Base-by-base conservation (phyloP, 2,797 vertebrate genomes). In the Aeoliscus strigatus region DNA sequence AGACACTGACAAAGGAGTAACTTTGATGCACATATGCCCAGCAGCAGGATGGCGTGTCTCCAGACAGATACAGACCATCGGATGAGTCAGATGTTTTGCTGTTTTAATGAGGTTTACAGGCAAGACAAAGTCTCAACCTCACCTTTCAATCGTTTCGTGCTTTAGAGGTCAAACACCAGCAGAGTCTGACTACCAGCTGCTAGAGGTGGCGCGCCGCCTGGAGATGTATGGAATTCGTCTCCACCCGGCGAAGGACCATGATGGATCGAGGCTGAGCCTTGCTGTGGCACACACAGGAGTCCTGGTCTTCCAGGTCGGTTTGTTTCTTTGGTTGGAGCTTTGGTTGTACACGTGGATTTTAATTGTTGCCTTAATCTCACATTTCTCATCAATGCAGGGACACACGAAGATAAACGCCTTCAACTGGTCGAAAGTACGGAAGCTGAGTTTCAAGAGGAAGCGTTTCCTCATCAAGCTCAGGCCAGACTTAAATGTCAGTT, bases 401-500 rank as follows among this genome's bases (percentile, higher is more conserved):
- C 90, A 93, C 77, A 98, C 92, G 5, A 98, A 90, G 83, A 98
- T 99, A 64, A 99, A 99, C 51, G 89, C 90, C 56, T 99, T 98
- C 79, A 97, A 96, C 80, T 99, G 96, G 96, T 92, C 96, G 54
- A 96, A 95, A 75, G 90, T 99, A 52, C 92, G 96, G 64, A 99
- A 99, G 70, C 88, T 99, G 75, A 99, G 96, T 81, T 99, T 99
- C 87, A 99, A 99, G 82, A 91, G 96, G 60, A 97, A 93, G 51
- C 83, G 91, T 27, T 98, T 98, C 72, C 94, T 98, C 8, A 92
- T 99, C 79, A 99, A 99, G 66, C 87, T 98, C 18, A 86, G 94
- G 29, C 90, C 91, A 0, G 94, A 98, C 49, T 90, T 90, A 3
- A 82, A 91, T 5, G 96, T 99, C 85, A n/a, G n/a, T n/a, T n/a